Conservation (phyloP, 2,797 vertebrate genomes). For the Spheniscus humboldti region DNA sequence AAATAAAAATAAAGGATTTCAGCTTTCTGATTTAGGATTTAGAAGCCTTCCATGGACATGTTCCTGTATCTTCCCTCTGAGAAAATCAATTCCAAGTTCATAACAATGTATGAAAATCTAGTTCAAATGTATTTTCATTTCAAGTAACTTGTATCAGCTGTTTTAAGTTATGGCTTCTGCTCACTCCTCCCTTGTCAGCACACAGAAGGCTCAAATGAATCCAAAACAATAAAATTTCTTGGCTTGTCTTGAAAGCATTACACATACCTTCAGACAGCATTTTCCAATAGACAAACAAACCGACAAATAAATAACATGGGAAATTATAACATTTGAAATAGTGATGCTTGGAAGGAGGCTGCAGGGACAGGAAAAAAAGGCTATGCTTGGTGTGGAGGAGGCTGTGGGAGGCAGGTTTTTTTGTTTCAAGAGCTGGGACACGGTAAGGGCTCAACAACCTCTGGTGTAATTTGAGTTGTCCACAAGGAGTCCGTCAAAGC, state of each 20-base stretch:
- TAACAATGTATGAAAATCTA: not conserved
- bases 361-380: not conserved
- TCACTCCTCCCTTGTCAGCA: not conserved
- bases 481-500: not conserved
- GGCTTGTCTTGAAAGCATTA: not conserved
- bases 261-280: not conserved
- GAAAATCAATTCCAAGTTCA: not conserved
- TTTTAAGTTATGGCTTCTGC: not conserved
- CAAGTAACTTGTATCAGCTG: not conserved
- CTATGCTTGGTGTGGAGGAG: not conserved
- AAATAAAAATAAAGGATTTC: not conserved
- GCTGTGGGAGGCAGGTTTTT: not conserved
- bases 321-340: not conserved
- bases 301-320: not conserved
- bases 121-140: not conserved
- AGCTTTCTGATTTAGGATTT: not conserved
- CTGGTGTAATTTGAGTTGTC: not conserved
- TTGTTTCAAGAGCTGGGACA: not conserved
- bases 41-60: not conserved
- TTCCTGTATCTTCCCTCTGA: not conserved
- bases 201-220: not conserved
- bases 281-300: not conserved
- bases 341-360: not conserved
- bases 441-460: not conserved
- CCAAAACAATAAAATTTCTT: not conserved